Base-by-base conservation (phyloP, 1,140 invertebrate species). In the Chrysopa pallens region DNA sequence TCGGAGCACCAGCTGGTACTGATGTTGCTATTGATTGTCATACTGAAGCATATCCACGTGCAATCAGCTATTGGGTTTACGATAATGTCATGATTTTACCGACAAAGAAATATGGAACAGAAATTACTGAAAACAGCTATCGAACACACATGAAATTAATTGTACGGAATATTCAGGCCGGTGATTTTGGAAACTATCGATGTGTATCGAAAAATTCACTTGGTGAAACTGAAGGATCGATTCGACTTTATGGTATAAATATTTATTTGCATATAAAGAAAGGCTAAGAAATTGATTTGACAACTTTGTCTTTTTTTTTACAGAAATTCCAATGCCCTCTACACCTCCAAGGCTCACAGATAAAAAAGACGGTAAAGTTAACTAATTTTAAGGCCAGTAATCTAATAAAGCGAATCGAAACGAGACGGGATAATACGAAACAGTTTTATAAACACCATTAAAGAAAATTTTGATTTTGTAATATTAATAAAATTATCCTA, bases 21-120 rank as follows among this genome's bases (percentile, higher is more conserved):
- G 83, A 89, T 63, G 84, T 92, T 36, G 90, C 86, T 6, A 78
- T 94, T 54, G 87, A 93, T 62, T 94, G 90, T 59, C 78, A 88
- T 55, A 89, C 87, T 1, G 88, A 92, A 56, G 88, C 89, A n/a
- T 84, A 85, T 63, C 90, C 90, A 39, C 73, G 83, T 47, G 85
- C 86, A 42, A 87, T 91, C 61, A 90, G 80, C 61, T 90, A 89
- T 64, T 94, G 90, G 90, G 80, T 84, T 27, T 82, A 83, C 55
- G 81, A 86, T 50, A 78, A 79, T 45, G 76, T 83, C 14, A 87
- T 87, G 83, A 73, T 87, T 12, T 63, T 86, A 44, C 78, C 81
- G 0, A 84, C 80, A 35, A 83, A 81, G 50, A 88, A 87, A 56
- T 85, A 86, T 55, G 73, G 74, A 28, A 80, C 80, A 13, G 76